phyloP scores from a whole-genome alignment of 2,113 vertebrate genomes.

The Alaudala cheleensis region DNA sequence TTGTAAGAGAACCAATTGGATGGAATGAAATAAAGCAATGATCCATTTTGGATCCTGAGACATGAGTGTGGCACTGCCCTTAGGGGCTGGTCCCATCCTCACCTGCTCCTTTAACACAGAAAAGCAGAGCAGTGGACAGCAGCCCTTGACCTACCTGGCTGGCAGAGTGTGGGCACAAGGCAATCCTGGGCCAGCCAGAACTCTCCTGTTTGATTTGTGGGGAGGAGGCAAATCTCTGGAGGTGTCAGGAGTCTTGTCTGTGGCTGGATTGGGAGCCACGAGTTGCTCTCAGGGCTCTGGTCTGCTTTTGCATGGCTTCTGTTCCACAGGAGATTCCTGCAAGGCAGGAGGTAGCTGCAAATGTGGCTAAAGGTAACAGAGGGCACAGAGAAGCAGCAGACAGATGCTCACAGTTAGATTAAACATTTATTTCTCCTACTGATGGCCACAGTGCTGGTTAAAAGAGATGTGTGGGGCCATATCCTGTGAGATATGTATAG shows the following conservation, averaged over 20 bases:
- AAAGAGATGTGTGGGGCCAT: background rate
- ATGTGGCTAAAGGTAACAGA: background rate
- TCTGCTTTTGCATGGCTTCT: background rate
- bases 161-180: background rate
- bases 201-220: background rate
- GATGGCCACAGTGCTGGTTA: background rate
- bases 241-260: background rate
- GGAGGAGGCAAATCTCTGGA: background rate
- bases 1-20: background rate
- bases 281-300: background rate
- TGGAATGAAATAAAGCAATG: background rate
- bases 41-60: background rate
- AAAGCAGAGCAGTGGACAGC: background rate
- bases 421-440: background rate
- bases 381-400: background rate
- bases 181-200: background rate
- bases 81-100: background rate
- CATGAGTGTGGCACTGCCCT: background rate
- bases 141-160: background rate
- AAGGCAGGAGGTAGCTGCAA: background rate
- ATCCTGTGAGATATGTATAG: background rate
- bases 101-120: background rate
- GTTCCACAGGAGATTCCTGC: background rate
- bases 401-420: background rate
- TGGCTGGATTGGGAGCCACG: background rate